These are phyloP conservation scores for Phocoena phocoena DNA, from an alignment of 2,113 vertebrate genomes.

Conservation along the genomic window DNA sequence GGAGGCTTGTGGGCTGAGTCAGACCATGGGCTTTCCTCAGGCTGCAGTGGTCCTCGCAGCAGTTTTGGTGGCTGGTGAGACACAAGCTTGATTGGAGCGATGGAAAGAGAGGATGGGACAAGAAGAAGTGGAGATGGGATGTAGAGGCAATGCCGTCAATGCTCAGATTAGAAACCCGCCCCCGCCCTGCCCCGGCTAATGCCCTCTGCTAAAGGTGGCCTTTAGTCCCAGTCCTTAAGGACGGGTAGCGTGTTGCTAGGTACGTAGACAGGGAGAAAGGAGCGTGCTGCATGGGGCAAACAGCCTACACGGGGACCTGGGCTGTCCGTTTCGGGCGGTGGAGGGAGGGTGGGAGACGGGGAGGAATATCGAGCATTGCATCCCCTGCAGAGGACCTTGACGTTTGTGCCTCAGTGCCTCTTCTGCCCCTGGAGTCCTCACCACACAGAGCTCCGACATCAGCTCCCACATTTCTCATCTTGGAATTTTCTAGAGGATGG, in stretches of 20 bases:
- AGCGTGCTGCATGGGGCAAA: accelerated
- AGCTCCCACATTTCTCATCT: accelerated
- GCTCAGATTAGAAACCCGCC: accelerated
- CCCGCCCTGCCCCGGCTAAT: not conserved
- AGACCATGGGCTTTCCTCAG: accelerated
- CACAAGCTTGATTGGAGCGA: not conserved
- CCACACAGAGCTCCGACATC: accelerated
- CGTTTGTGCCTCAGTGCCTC: accelerated
- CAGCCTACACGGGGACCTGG: accelerated
- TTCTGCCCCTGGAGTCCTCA: not conserved
- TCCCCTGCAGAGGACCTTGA: accelerated
- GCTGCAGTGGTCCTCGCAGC: accelerated
- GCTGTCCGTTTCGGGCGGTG: accelerated
- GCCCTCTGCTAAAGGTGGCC: not conserved
- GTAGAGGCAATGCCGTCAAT: accelerated
- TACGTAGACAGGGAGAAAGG: accelerated
- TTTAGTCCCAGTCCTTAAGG: not conserved
- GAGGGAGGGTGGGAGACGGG: too few species aligned
- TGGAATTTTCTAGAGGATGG: not conserved
- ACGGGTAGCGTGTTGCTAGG: accelerated
- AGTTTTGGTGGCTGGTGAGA: accelerated
- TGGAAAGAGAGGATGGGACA: not conserved
- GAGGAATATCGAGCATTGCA: accelerated
- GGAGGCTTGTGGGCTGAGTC: accelerated
- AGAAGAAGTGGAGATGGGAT: accelerated